Evolutionary conservation across 2,888 invertebrate genomes (phyloP).

Genomic region (Cinara cedri): DNA sequence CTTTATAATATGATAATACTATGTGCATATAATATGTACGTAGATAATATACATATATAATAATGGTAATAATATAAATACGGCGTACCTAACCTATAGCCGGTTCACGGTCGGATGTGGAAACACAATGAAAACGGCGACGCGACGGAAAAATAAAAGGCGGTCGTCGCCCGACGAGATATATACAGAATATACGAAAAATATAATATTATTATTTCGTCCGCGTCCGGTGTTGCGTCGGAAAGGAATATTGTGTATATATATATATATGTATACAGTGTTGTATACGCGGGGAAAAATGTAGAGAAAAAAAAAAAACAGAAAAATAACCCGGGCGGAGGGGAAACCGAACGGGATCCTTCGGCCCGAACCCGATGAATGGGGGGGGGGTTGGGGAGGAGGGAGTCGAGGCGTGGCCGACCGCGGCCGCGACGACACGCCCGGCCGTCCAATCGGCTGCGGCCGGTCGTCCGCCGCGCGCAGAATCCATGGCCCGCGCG

Average conservation of each 20-base stretch:
- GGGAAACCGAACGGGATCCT: conserved; percentile 4
- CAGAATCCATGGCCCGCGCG: conserved; percentile 38
- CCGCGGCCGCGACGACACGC: conserved; percentile 9
- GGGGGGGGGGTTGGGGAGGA: too few relatives aligned
- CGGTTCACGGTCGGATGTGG: conserved; percentile 41
- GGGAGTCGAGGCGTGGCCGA: conserved; percentile 12
- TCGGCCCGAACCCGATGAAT: neutral
- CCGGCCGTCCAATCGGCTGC: conserved; percentile 30
- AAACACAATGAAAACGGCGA: conserved; percentile 42
- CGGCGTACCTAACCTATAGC: neutral
- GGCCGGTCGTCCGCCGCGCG: neutral
- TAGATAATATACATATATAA: neutral
- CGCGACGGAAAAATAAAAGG: conserved; percentile 12
- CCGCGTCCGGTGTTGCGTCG: conserved; percentile 37
- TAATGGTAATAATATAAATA: too few relatives aligned
- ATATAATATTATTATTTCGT: neutral
- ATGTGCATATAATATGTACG: neutral
- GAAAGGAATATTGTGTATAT: too few relatives aligned
- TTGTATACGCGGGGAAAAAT: neutral
- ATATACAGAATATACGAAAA: too few relatives aligned
- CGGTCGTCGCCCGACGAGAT: conserved; percentile 2
- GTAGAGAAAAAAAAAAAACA: neutral
- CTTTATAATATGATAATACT: neutral
- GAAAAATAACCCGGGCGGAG: too few relatives aligned
- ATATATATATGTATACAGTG: too few relatives aligned